A percentile compares a stretch with the other conserved stretches of the same genome.
Evolutionary conservation across 2,113 vertebrate species (phyloP).

Genomic region (Halichoerus grypus): DNA sequence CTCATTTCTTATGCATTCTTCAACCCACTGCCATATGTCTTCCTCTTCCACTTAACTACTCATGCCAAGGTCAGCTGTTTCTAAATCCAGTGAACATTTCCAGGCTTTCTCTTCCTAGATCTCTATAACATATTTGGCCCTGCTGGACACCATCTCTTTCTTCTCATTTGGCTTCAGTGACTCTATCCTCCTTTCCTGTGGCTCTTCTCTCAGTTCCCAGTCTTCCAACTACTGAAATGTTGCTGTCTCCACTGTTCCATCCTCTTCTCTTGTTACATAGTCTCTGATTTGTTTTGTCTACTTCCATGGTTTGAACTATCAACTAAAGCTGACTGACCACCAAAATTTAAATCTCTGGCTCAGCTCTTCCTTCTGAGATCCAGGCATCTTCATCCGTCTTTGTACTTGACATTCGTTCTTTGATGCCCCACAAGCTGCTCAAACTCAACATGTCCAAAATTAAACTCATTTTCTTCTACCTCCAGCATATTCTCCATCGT

Average conservation of each 20-base stretch:
- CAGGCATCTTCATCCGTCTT: neutral
- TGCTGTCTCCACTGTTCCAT: neutral
- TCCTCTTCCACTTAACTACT: constrained; percentile 40
- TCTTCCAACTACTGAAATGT: neutral
- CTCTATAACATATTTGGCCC: neutral
- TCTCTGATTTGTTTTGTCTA: constrained; percentile 20
- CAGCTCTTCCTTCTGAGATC: neutral
- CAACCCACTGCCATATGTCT: constrained; percentile 54
- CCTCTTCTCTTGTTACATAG: neutral
- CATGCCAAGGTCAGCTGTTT: constrained; percentile 42
- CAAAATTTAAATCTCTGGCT: neutral
- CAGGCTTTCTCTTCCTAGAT: neutral
- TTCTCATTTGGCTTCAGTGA: neutral
- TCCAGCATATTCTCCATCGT: neutral
- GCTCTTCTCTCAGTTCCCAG: neutral
- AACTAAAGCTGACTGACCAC: neutral
- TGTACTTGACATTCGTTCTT: neutral
- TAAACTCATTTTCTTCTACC: neutral
- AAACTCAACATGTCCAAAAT: neutral
- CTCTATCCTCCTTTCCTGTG: neutral
- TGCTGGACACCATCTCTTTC: neutral
- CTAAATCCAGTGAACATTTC: neutral
- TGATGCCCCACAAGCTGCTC: neutral
- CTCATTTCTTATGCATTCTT: constrained; percentile 19
- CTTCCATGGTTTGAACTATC: neutral